phyloP scores from a whole-genome alignment of 2,797 vertebrate species.

The Pterois miles region DNA sequence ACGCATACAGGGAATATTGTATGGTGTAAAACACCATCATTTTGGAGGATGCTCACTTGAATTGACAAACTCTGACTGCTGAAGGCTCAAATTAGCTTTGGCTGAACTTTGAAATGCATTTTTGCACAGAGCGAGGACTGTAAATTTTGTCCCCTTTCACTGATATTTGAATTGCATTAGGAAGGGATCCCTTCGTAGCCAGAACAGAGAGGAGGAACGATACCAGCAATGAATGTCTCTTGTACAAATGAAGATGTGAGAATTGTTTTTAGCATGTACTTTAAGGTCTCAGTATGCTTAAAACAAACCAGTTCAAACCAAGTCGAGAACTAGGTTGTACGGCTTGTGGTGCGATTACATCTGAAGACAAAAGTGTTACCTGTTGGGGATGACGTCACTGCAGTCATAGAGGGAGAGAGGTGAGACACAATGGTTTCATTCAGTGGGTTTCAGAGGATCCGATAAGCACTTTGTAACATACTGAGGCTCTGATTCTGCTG shows the following conservation, averaged over 20 bases:
- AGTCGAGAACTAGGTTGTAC: neutral
- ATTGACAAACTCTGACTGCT: neutral
- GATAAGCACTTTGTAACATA: neutral
- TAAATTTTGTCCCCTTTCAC: neutral
- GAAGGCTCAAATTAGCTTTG: constrained; percentile 1
- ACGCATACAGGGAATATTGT: neutral
- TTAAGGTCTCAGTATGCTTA: neutral
- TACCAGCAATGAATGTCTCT: neutral
- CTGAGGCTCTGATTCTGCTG: neutral
- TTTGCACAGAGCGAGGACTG: neutral
- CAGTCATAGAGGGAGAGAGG: neutral
- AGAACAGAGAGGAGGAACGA: no score
- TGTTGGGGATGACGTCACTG: neutral
- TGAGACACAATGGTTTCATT: neutral
- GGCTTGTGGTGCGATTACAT: neutral
- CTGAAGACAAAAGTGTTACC: neutral
- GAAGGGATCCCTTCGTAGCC: neutral
- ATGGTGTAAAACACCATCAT: neutral
- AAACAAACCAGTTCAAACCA: neutral
- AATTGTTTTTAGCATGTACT: neutral
- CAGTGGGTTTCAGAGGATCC: neutral
- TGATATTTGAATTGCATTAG: neutral
- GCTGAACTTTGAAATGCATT: neutral
- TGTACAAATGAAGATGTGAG: neutral
- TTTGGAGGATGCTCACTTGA: neutral